Base-by-base conservation (phyloP, 2,797 vertebrate species). In the Arnoldichthys spilopterus region DNA sequence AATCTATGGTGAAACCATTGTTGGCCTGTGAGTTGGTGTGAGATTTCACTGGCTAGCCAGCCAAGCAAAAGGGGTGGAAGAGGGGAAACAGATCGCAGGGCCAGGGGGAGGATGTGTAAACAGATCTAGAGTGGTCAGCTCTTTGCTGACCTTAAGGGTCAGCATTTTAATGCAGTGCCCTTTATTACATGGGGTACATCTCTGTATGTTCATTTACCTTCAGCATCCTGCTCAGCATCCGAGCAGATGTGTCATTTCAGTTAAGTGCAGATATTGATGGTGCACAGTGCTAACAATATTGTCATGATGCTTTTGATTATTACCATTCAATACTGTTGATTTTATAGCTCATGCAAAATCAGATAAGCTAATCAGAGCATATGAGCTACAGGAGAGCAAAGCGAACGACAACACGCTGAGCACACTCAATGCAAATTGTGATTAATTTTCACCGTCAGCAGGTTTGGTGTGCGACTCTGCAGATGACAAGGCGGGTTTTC, bases 71-170 rank as follows among this genome's bases (percentile, higher is more conserved):
- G 77, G 68, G 54, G 75, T 20, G 47, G 47, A 22, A 81, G 82
- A 79, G 73, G 85, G 85, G 76, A 83, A 80, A 79, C 86, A 72
- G 77, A 87, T 87, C 32, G 58, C 82, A 74, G 83, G 69, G 62
- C 58, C 61, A 84, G 84, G 62, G 88, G 89, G 90, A 89, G 87
- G 85, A 88, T 80, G 89, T 83, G 91, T 89, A 93, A 94, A 78
- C 8, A 49, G 91, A 94, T 91, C 86, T 61, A 86, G 84, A 61
- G 24, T 82, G 89, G 91, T 93, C 92, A 94, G 93, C 93, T 89
- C 78, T 91, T 93, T 90, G 63, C 81, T 89, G 88, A 88, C 87
- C 91, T 75, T 86, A 89, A 92, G 76, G 92, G 92, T 92, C 91
- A 91, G 83, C 88, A 86, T 83, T 92, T 90, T 90, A 88, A 85